Evolutionary conservation across 2,888 invertebrate species (phyloP).

Genomic region (Tanaodytes sp.): DNA sequence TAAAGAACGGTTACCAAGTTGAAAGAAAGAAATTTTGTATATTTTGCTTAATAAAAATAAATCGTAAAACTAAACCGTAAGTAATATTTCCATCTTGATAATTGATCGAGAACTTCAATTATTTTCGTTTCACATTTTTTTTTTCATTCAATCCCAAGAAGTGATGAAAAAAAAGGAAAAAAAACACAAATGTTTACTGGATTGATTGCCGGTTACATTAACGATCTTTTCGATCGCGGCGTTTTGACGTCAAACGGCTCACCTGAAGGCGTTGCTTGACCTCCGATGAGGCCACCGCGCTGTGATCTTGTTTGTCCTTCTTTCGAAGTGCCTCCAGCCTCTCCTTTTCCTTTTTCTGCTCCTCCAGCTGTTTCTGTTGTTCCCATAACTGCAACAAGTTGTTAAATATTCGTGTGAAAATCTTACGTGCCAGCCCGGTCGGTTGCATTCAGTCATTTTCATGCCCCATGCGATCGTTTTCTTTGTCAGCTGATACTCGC

Average conservation of each 20-base stretch:
- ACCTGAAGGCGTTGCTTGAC: conserved; percentile 96
- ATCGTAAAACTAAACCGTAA: too few species aligned
- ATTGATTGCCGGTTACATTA: too few species aligned
- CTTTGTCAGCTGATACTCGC: conserved; percentile 7
- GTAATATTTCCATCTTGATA: too few species aligned
- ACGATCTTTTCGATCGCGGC: conserved; percentile 5
- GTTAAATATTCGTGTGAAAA: conserved; percentile 20
- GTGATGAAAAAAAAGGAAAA: too few species aligned
- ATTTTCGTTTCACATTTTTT: too few species aligned
- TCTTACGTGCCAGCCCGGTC: neutral
- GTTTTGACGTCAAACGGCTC: conserved; percentile 51
- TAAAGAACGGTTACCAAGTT: too few species aligned
- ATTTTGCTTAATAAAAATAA: too few species aligned
- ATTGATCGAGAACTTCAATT: too few species aligned
- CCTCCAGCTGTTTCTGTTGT: conserved; percentile 88
- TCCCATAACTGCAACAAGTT: conserved; percentile 86
- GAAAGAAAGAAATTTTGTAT: too few species aligned
- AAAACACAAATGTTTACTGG: too few species aligned
- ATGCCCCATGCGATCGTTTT: conserved; percentile 2
- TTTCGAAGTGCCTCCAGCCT: conserved; percentile 89
- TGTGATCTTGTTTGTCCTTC: conserved; percentile 95
- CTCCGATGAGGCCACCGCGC: conserved; percentile 95
- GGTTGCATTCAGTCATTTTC: conserved; percentile 9
- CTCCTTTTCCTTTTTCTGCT: conserved; percentile 86
- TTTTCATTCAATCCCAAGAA: too few species aligned